Conservation (phyloP, 2,888 invertebrate species). For the Himalopsyche tibetana region DNA sequence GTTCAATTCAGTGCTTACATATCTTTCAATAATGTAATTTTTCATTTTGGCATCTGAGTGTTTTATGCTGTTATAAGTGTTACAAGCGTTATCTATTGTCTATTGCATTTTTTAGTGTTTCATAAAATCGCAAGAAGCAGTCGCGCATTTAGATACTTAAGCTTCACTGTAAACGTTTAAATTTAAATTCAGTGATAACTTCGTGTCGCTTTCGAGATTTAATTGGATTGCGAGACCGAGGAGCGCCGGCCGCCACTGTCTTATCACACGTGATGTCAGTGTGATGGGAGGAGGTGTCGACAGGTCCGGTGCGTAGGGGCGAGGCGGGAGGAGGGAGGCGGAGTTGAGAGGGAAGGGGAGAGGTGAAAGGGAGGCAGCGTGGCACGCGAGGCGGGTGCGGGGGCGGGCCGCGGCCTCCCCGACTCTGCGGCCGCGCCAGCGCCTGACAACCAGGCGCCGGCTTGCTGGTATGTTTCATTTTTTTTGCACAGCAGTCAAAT, state of each 20-base stretch:
- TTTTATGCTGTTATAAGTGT: neutral
- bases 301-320: conserved; percentile 37
- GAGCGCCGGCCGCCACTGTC: neutral
- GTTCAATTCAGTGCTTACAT: neutral
- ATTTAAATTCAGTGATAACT: neutral
- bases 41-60: neutral
- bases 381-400: conserved; percentile 67
- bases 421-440: conserved; percentile 65
- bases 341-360: conserved; percentile 64
- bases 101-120: neutral
- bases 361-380: conserved; percentile 66
- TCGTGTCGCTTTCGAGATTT: neutral
- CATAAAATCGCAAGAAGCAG: neutral
- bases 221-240: neutral
- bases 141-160: neutral
- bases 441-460: conserved; percentile 64
- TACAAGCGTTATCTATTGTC: too few relatives aligned
- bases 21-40: conserved; percentile 3
- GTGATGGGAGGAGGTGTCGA: conserved; percentile 43
- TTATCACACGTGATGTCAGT: conserved; percentile 23
- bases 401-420: conserved; percentile 66
- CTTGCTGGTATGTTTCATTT: conserved; percentile 65
- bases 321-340: neutral
- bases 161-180: neutral
- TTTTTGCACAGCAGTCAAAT: conserved; percentile 29